phyloP scores from a whole-genome alignment of 2,113 vertebrate genomes.

The Indicator indicator region DNA sequence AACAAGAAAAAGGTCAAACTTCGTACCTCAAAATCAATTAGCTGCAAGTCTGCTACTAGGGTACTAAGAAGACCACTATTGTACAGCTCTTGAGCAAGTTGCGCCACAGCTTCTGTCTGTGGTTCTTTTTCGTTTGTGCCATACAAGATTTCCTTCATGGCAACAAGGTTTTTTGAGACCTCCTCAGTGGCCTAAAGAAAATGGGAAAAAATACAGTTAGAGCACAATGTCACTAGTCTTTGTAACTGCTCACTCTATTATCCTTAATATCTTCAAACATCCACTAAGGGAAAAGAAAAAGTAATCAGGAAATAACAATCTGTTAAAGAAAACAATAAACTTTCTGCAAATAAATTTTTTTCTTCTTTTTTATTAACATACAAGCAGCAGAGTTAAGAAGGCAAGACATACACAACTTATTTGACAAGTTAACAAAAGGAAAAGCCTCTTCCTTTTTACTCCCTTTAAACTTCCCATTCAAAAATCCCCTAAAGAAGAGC shows the following conservation, averaged over 20 bases:
- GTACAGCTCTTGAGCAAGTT: slow-evolving; percentile 94
- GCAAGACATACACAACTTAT: not conserved
- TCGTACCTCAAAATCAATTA: slow-evolving; percentile 95
- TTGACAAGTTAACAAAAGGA: not conserved
- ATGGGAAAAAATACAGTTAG: not conserved
- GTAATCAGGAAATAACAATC: not conserved
- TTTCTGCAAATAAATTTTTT: not conserved
- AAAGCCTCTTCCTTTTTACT: not conserved
- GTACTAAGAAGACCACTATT: slow-evolving; percentile 93
- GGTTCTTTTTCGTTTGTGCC: slow-evolving; percentile 94
- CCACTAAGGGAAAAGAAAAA: not conserved
- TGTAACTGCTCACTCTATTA: not conserved
- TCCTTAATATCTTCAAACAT: not conserved
- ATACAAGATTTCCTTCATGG: slow-evolving; percentile 96
- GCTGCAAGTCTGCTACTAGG: slow-evolving; percentile 89
- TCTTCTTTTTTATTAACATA: too few relatives aligned
- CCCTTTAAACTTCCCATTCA: not conserved
- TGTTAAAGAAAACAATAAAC: not conserved
- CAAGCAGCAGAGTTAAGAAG: not conserved
- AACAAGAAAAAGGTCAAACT: not conserved
- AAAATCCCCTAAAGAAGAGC: not conserved
- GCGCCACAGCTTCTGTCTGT: slow-evolving; percentile 92
- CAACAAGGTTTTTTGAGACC: slow-evolving; percentile 95
- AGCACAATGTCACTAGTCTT: not conserved
- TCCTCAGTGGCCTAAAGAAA: slow-evolving; percentile 90